Conservation (phyloP, 2,797 vertebrate species). For the Clarias fuscus region DNA sequence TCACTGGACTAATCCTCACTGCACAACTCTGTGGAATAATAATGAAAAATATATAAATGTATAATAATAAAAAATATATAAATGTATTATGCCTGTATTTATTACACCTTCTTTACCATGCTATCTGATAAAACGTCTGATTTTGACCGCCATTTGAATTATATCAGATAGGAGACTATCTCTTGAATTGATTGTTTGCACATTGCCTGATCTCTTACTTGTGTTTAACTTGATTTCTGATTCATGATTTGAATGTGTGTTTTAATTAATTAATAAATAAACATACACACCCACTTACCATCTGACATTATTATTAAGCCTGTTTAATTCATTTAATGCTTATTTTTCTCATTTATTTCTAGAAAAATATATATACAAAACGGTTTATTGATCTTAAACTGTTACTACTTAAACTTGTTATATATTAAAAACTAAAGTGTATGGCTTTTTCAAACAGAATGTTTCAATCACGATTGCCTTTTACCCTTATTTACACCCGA, state of each 20-base stretch:
- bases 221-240: background rate
- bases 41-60: too few species aligned
- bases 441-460: too few species aligned
- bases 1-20: too few species aligned
- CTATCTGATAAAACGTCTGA: background rate
- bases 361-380: background rate
- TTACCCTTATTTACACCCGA: too few species aligned
- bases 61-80: too few species aligned
- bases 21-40: too few species aligned
- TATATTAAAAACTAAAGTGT: too few species aligned
- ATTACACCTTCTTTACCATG: background rate
- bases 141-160: background rate
- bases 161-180: background rate
- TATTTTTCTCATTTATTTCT: background rate
- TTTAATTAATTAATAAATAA: too few species aligned
- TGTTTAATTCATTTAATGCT: background rate
- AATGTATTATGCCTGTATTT: background rate
- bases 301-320: background rate
- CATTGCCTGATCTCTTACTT: background rate
- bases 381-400: too few species aligned
- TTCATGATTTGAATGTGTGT: background rate
- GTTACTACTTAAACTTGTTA: too few species aligned
- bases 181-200: background rate
- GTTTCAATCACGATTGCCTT: too few species aligned
- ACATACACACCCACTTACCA: too few species aligned